Base-by-base conservation (phyloP, 2,113 vertebrate genomes). In the Campylorhamphus procurvoides region DNA sequence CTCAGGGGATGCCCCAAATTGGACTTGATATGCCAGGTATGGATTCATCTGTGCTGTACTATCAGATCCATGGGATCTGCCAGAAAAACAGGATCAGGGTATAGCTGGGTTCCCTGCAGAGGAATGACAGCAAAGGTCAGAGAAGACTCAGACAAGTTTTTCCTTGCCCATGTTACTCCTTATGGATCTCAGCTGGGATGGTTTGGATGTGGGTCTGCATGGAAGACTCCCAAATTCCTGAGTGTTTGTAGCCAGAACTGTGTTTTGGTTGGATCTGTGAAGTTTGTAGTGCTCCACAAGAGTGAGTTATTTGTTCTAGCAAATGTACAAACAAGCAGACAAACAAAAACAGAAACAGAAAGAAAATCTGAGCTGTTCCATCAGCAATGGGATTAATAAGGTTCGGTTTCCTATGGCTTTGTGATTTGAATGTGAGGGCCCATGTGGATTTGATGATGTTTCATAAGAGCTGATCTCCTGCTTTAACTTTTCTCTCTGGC, bases 381-480 rank as follows among this genome's bases (percentile, higher is more conserved):
- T 71, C 86, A 90, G 79, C 1, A 18, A 56, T 84, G 91, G 76
- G 93, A 84, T 89, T 97, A 92, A 96, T 92, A 94, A 90, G 5
- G 47, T 59, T 86, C 2, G 0, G 29, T 90, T 93, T 94, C 73
- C 83, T 81, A 92, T 47, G 94, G 63, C 59, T 78, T 90, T 96
- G 68, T 81, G 83, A 93, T 95, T 86, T 90, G 88, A 92, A 17
- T 95, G 29, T 71, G 79, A 93, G 33, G 63, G 23, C 60, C 62
- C 95, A 89, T 89, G 72, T 94, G 96, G 95, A 90, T 93, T 92
- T 96, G 95, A 94, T 96, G 89, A 95, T 84, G 35, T 97, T 97
- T 96, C 94, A 87, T 81, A 96, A 97, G 80, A 92, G 80, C 6
- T 71, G 64, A 74, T 89, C 76, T 97, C 69, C 86, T 89, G 89